Percentiles rank a stretch among this genome's conserved stretches.
Evolutionary conservation across 2,888 invertebrate species (phyloP).

Genomic region (Deroplatys truncata): DNA sequence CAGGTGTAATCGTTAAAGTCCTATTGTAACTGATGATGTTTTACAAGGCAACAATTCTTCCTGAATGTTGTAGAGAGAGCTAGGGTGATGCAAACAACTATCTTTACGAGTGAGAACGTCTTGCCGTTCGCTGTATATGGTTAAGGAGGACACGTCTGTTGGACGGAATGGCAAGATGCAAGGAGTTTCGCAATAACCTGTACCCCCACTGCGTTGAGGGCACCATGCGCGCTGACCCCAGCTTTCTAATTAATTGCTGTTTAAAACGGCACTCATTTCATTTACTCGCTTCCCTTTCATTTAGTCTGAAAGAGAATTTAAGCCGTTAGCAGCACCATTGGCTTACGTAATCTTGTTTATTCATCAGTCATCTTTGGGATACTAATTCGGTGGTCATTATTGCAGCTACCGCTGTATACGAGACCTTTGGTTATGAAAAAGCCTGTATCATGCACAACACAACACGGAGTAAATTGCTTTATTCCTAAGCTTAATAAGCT

Average conservation of each 20-base stretch:
- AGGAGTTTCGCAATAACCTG: neutral
- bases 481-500: no score
- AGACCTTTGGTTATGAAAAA: no score
- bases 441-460: no score
- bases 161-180: neutral
- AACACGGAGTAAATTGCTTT: no score
- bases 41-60: neutral
- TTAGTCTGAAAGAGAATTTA: neutral
- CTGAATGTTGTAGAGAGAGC: neutral
- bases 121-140: neutral
- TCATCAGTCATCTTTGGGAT: no score
- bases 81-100: neutral
- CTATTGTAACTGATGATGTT: neutral
- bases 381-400: no score
- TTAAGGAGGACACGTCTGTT: neutral
- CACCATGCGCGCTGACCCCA: neutral
- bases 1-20: neutral
- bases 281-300: neutral
- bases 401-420: no score
- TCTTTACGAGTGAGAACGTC: neutral
- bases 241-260: neutral
- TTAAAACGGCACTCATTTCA: neutral
- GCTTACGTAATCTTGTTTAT: neutral
- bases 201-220: neutral
- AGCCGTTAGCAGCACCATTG: neutral